phyloP scores from a whole-genome alignment of 2,888 invertebrate species.

The Schizotus pectinicornis region DNA sequence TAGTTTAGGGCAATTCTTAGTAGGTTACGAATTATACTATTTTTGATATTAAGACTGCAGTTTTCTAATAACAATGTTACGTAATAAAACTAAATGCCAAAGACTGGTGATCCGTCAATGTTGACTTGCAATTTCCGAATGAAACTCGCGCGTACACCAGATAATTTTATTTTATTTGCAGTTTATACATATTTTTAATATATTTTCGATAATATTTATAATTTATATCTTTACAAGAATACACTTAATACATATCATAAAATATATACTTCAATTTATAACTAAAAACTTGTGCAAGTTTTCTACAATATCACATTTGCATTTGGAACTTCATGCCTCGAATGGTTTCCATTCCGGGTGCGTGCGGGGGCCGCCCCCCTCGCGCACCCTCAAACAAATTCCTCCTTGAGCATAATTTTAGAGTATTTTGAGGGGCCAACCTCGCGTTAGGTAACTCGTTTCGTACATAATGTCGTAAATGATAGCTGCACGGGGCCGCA shows the following conservation, averaged over 20 bases:
- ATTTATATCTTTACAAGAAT: slow-evolving; percentile 48
- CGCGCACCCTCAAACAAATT: slow-evolving; percentile 15
- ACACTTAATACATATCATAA: slow-evolving; percentile 55
- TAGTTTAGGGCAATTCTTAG: no score
- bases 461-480: slow-evolving; percentile 10
- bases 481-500: no score
- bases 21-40: no score
- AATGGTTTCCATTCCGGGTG: slow-evolving; percentile 31
- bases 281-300: slow-evolving; percentile 54
- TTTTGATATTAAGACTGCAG: no score
- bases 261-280: slow-evolving; percentile 50
- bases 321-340: slow-evolving; percentile 50
- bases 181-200: slow-evolving; percentile 31
- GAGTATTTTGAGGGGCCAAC: slow-evolving; percentile 32
- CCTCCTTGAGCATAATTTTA: slow-evolving; percentile 44
- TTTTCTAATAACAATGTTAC: no score
- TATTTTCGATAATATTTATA: slow-evolving; percentile 26
- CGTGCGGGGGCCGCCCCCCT: no score
- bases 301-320: slow-evolving; percentile 56
- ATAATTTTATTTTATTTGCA: slow-evolving; percentile 28
- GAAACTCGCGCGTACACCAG: slow-evolving; percentile 9
- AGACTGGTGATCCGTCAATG: no score
- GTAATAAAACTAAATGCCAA: no score
- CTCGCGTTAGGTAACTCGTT: slow-evolving; percentile 32
- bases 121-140: no score